Percentiles rank a stretch among this genome's conserved stretches.
phyloP scores from a whole-genome alignment of 2,888 invertebrate species.

The Pterobdella sp. region DNA sequence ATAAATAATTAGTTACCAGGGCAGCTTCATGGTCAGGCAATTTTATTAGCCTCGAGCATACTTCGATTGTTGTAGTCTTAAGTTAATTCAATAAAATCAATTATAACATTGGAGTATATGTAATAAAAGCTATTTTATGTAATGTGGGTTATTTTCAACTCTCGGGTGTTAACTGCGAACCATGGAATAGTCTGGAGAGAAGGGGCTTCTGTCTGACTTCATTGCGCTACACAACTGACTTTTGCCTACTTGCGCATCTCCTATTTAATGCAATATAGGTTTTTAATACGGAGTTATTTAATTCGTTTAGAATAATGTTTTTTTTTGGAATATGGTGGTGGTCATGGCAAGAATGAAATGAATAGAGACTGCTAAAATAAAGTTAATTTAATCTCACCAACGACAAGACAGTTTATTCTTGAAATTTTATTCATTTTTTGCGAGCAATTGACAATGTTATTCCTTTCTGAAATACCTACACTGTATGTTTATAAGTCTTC shows the following conservation, averaged over 20 bases:
- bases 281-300: not conserved
- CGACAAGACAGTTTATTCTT: not conserved
- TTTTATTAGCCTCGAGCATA: constrained; percentile 14
- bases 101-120: not conserved
- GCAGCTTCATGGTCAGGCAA: not conserved
- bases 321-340: not conserved
- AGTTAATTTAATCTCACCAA: not conserved
- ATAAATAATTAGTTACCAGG: not conserved
- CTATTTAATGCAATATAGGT: not conserved
- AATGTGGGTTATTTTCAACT: not conserved
- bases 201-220: constrained; percentile 12
- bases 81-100: not conserved
- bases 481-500: too few relatives aligned
- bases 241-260: constrained; percentile 24
- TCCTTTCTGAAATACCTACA: too few relatives aligned
- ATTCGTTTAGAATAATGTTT: too few relatives aligned
- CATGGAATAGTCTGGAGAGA: constrained; percentile 16
- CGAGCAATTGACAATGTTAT: too few relatives aligned
- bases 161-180: not conserved
- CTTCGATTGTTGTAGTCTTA: constrained; percentile 21
- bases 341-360: not conserved
- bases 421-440: not conserved
- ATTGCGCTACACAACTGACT: constrained; percentile 10
- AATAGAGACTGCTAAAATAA: too few relatives aligned
- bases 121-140: not conserved